Percentiles rank a stretch among this genome's conserved stretches.
Conservation (phyloP, 2,888 invertebrate species). For the Mycalesis mineus region DNA sequence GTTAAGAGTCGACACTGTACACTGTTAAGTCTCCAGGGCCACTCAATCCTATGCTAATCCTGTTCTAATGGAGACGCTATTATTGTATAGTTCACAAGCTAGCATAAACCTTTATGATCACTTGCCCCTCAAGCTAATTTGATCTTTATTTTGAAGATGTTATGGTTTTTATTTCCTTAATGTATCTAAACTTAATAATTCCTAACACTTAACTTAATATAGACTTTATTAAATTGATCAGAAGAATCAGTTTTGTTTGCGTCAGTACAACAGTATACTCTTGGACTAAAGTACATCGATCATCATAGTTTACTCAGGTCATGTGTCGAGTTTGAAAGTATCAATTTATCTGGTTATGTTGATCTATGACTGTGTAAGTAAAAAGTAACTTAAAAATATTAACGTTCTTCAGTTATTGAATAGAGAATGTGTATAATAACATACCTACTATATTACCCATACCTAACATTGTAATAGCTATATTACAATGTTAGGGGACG, state of each 20-base stretch:
- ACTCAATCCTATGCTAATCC: constrained; percentile 8
- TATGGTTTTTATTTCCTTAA: neutral
- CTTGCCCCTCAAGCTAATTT: neutral
- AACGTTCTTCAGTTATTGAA: too few species aligned
- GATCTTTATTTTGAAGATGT: neutral
- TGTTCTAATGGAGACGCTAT: constrained; percentile 2
- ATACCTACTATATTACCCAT: too few species aligned
- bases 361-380: too few species aligned
- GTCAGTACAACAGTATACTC: neutral
- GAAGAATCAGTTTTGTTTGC: neutral
- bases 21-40: constrained; percentile 2
- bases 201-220: neutral
- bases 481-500: too few species aligned
- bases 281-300: neutral
- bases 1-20: neutral
- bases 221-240: neutral
- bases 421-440: too few species aligned
- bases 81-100: neutral
- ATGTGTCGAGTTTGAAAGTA: neutral
- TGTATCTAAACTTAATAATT: neutral
- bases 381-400: too few species aligned
- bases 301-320: neutral
- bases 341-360: neutral
- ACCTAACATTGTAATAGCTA: too few species aligned
- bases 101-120: constrained; percentile 10